Evolutionary conservation across 2,888 invertebrate species (phyloP), one percentile per base, ranked within the genome.

Genomic region (Netelia fuscicornis): DNA sequence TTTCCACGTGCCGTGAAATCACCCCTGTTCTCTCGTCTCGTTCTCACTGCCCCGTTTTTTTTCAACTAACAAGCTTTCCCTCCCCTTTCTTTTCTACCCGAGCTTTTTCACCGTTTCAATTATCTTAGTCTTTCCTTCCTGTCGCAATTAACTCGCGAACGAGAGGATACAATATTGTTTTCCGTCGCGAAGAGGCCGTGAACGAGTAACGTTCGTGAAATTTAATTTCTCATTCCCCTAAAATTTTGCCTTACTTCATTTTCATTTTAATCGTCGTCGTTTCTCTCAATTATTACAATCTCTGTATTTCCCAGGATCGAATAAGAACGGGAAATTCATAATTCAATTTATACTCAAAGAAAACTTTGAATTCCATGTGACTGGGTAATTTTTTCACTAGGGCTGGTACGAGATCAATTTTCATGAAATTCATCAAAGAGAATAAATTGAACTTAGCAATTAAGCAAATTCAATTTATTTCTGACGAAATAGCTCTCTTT

Each of bases 1-100:
- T 76, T 64, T 76, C 62, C 75, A 81, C 81, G 75, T 81, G 81
- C 23, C 68, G 23, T n/a, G 10, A 60, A 72, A 78, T 78, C 71
- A 62, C 58, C 20, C 68, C 17, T 64, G 60, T 62, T 62, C 54
- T 65, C 64, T 65, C 71, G 58, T 30, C 56, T 78, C 62, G 17
- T 30, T 70, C 54, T 58, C 37, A 1, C 68, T 44, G 42, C 62
- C 5, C 23, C 52, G 20, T 79, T 56, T 70, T 70, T 70, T 70
- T 79, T 44, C 30, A 64, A 54, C 62, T 17, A 60, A 52, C 75
- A 56, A 9, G 17, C 20, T 58, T 77, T 20, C 44, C 37, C 44
- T 58, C n/a, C 6, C 44, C 48, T 25, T 9, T 11, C 56, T 77
- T 60, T 23, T 52, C 11, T n/a, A n/a, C n/a, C 13, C 2, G 25